Conservation (phyloP, 1,140 invertebrate species). For the Trinorchestia longiramus region DNA sequence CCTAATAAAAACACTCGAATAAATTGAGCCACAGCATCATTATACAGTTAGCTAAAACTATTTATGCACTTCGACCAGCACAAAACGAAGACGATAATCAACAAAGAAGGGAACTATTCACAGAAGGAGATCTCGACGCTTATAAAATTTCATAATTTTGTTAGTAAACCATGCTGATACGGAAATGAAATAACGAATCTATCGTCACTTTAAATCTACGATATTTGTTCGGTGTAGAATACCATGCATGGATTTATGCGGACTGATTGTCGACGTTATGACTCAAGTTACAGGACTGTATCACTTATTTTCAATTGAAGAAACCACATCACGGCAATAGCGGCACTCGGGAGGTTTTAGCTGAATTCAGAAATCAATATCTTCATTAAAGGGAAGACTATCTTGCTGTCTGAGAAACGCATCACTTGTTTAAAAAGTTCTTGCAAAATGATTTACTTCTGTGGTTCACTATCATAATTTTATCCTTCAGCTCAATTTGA, state of each 20-base stretch:
- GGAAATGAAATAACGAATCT: background rate
- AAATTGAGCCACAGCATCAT: slow-evolving; percentile 30
- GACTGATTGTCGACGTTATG: background rate
- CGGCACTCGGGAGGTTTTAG: background rate
- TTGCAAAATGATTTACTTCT: background rate
- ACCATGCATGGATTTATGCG: background rate
- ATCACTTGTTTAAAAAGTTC: background rate
- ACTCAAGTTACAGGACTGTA: background rate
- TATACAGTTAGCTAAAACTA: slow-evolving; percentile 2
- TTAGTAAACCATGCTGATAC: background rate
- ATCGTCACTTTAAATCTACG: background rate
- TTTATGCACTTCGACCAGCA: slow-evolving; percentile 22
- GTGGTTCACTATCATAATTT: background rate
- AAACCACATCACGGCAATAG: background rate
- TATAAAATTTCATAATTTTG: background rate
- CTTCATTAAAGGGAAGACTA: background rate
- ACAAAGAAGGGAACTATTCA: background rate
- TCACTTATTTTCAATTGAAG: background rate
- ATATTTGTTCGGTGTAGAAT: background rate
- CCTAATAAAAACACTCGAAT: slow-evolving; percentile 13
- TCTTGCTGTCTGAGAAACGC: background rate
- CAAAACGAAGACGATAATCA: background rate
- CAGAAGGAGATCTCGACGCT: background rate
- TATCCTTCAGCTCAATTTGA: background rate
- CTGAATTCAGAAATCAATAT: background rate